Conservation (phyloP, 2,888 invertebrate genomes). For the Geotrupes spiniger region DNA sequence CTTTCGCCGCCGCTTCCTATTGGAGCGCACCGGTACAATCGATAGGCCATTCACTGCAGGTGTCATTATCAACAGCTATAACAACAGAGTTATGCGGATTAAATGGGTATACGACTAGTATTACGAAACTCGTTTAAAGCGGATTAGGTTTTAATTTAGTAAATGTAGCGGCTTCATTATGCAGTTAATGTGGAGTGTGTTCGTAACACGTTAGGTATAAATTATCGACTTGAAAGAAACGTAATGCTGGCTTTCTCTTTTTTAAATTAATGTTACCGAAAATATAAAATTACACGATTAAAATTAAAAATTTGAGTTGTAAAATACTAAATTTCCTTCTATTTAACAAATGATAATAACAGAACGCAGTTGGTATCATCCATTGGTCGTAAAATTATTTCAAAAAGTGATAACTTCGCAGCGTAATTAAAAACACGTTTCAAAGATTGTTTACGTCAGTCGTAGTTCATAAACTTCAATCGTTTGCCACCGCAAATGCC, state of each 20-base stretch:
- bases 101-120: constrained; percentile 18
- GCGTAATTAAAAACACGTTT: no score
- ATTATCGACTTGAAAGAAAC: neutral
- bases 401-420: no score
- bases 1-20: constrained; percentile 4
- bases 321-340: no score
- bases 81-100: constrained; percentile 35
- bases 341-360: no score
- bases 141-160: constrained; percentile 30
- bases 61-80: constrained; percentile 36
- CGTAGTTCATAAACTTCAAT: neutral
- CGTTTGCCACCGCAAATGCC: neutral
- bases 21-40: constrained; percentile 25
- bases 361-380: no score
- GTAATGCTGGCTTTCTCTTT: no score
- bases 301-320: no score
- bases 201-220: constrained; percentile 3
- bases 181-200: constrained; percentile 14
- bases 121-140: constrained; percentile 19
- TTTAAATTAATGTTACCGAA: no score
- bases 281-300: no score
- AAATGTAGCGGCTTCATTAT: constrained; percentile 28
- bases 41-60: constrained; percentile 33
- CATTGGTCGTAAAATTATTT: no score
- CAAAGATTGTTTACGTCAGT: no score